Evolutionary conservation across 2,888 invertebrate genomes (phyloP).

Genomic region (Lasioglossum leucozonium): DNA sequence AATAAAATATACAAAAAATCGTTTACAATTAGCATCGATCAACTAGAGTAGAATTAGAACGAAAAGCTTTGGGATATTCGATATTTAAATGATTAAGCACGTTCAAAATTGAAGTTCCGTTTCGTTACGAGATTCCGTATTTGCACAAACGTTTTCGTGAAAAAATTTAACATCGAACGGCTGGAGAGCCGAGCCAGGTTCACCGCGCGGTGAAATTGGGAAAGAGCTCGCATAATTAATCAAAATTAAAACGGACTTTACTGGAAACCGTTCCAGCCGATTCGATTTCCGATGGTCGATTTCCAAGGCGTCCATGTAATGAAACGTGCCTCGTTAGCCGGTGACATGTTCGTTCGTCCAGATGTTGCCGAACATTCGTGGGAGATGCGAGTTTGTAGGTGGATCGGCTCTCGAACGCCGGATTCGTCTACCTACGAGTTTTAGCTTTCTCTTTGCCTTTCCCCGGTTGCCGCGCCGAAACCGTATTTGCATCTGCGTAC

Average conservation of each 20-base stretch:
- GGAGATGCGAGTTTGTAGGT: conserved; percentile 55
- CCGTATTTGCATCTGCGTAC: conserved; percentile 43
- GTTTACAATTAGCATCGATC: background rate
- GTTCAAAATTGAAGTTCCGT: background rate
- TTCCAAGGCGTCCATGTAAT: conserved; percentile 15
- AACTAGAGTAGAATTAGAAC: too few relatives aligned
- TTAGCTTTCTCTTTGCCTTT: conserved; percentile 60
- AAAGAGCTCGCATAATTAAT: conserved; percentile 15
- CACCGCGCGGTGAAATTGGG: background rate
- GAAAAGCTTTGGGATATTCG: too few relatives aligned
- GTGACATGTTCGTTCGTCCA: conserved; percentile 54
- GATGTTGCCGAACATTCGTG: conserved; percentile 60
- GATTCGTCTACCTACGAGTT: conserved; percentile 58
- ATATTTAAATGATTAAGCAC: background rate
- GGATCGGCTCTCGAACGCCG: conserved; percentile 49
- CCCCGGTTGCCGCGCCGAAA: conserved; percentile 35
- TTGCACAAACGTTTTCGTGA: background rate
- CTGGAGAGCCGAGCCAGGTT: too few relatives aligned
- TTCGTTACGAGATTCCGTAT: background rate
- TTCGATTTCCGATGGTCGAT: conserved; percentile 41
- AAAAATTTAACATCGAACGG: background rate
- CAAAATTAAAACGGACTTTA: background rate
- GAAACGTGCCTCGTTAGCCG: conserved; percentile 54
- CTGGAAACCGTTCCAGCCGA: background rate
- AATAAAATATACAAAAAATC: background rate